Conservation (phyloP, 2,888 invertebrate species). For the Himalopsyche anomala region DNA sequence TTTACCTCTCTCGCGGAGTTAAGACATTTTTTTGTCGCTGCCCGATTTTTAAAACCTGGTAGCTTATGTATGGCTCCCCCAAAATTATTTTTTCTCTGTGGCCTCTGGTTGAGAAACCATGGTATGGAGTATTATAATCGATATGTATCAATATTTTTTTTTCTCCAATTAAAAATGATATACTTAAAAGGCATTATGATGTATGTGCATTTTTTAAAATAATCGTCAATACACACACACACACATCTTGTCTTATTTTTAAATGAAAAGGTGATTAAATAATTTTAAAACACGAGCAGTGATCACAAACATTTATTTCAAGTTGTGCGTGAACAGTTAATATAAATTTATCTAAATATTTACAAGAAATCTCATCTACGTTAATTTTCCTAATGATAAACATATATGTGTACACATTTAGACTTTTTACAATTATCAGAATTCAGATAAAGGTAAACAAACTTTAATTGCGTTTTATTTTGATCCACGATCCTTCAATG, state of each 20-base stretch:
- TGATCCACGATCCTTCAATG: constrained; percentile 11
- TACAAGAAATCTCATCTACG: constrained; percentile 34
- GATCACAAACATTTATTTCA: constrained; percentile 34
- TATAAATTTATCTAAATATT: constrained; percentile 34
- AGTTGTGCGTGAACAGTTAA: constrained; percentile 34
- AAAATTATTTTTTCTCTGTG: too few species aligned
- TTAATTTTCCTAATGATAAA: constrained; percentile 31
- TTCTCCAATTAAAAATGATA: too few species aligned
- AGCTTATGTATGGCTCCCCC: too few species aligned
- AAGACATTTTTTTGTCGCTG: too few species aligned
- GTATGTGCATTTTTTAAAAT: too few species aligned
- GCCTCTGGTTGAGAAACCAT: too few species aligned
- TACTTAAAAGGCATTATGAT: too few species aligned
- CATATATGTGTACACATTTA: constrained; percentile 25
- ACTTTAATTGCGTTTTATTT: constrained; percentile 34
- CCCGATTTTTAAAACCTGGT: too few species aligned
- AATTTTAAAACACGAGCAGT: background rate
- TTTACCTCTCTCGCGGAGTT: too few species aligned
- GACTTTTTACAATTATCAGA: constrained; percentile 34
- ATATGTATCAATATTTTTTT: too few species aligned
- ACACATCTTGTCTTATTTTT: background rate
- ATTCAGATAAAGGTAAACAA: constrained; percentile 23
- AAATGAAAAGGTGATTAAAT: constrained; percentile 18
- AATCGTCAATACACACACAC: too few species aligned
- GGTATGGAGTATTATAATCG: too few species aligned